Conservation (phyloP, 2,113 vertebrate species). For the Talpa occidentalis region DNA sequence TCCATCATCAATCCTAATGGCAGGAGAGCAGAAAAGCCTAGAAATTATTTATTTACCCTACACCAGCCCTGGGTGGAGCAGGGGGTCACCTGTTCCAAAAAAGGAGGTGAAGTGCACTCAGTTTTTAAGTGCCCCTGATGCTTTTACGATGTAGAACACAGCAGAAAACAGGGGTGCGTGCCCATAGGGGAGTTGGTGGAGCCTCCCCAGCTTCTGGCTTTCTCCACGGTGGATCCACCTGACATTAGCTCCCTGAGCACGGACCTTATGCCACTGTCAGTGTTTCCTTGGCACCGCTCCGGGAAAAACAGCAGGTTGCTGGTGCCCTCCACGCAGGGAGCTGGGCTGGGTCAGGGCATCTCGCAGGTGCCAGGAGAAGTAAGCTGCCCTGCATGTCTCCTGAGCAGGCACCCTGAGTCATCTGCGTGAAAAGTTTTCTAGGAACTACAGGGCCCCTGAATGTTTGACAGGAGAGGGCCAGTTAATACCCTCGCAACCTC, state of each 20-base stretch:
- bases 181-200: neutral
- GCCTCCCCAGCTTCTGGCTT: neutral
- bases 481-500: neutral
- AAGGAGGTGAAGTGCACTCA: rapidly evolving
- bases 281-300: neutral
- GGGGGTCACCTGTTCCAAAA: neutral
- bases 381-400: neutral
- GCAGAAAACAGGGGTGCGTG: neutral
- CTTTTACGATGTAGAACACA: neutral
- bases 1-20: too few species aligned
- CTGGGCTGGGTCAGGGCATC: neutral
- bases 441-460: neutral
- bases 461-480: neutral
- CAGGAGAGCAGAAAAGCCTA: too few species aligned
- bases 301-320: neutral
- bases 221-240: neutral
- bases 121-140: neutral
- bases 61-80: rapidly evolving
- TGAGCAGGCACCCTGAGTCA: neutral
- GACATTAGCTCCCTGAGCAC: neutral
- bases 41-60: too few species aligned
- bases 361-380: neutral
- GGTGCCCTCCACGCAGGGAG: rapidly evolving
- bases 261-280: neutral
- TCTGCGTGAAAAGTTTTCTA: neutral